Conservation (phyloP, 92 coral and sea anemone species). For the Parazoanthus darwini region DNA sequence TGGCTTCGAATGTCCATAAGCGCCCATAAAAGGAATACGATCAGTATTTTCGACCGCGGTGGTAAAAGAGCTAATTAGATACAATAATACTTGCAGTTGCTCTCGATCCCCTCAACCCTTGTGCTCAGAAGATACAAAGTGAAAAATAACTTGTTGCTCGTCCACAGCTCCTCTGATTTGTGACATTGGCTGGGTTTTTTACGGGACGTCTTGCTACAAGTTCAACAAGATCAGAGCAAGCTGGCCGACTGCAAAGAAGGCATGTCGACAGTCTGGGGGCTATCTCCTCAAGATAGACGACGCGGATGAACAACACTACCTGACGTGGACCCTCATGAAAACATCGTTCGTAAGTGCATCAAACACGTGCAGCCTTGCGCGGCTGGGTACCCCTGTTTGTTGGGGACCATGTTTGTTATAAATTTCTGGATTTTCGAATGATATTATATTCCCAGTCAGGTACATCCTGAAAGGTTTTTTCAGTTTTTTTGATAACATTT, state of each 20-base stretch:
- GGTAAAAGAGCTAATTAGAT: too few relatives aligned
- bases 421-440: too few relatives aligned
- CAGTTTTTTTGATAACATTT: too few relatives aligned
- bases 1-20: too few relatives aligned
- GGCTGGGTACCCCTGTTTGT: not conserved
- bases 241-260: slow-evolving; percentile 80
- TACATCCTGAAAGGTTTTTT: too few relatives aligned
- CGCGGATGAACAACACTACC: slow-evolving; percentile 71
- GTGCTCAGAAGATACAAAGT: too few relatives aligned
- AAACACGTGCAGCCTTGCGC: not conserved
- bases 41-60: too few relatives aligned
- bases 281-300: slow-evolving; percentile 82
- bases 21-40: too few relatives aligned
- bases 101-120: too few relatives aligned
- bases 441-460: too few relatives aligned
- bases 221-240: slow-evolving; percentile 55
- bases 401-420: too few relatives aligned
- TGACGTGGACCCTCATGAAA: slow-evolving; percentile 44
- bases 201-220: slow-evolving; percentile 88
- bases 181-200: slow-evolving; percentile 83
- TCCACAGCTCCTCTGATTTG: slow-evolving; percentile 73
- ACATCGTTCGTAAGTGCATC: slow-evolving; percentile 39
- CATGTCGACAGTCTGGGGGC: slow-evolving; percentile 90
- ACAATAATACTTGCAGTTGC: too few relatives aligned
- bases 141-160: not conserved